These are phyloP conservation scores for Paedocypris sp. DNA, from an alignment of 2,113 vertebrate species.

Conservation along the genomic window DNA sequence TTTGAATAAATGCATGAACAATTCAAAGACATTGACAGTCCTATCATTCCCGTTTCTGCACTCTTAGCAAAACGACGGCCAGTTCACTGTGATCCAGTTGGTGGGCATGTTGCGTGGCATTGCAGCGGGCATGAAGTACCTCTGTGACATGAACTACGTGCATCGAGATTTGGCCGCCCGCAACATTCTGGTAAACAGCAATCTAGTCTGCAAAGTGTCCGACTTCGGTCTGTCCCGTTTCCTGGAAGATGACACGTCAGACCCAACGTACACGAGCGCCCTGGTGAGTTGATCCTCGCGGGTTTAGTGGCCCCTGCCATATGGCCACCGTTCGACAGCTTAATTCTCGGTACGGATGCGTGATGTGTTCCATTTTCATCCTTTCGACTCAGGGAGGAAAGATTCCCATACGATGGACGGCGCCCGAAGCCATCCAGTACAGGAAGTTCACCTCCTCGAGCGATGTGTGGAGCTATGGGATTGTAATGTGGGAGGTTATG, in stretches of 20 bases:
- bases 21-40: neutral
- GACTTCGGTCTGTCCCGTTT: constrained; percentile 94
- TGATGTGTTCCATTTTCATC: neutral
- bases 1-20: neutral
- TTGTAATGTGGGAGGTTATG: constrained; percentile 72
- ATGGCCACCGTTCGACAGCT: no score
- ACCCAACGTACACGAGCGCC: constrained; percentile 92
- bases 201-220: constrained; percentile 92
- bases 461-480: constrained; percentile 68
- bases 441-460: constrained; percentile 68
- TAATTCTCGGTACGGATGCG: neutral
- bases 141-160: constrained; percentile 93
- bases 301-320: neutral
- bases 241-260: constrained; percentile 87
- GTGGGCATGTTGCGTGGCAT: constrained; percentile 94
- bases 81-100: constrained; percentile 94
- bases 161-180: constrained; percentile 87
- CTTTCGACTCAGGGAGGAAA: constrained; percentile 55
- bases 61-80: constrained; percentile 86
- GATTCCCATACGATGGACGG: constrained; percentile 67
- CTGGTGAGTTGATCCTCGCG: constrained; percentile 64
- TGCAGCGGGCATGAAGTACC: constrained; percentile 87
- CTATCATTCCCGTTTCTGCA: neutral
- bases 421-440: constrained; percentile 67
- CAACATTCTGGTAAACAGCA: constrained; percentile 96